A percentile compares a stretch with the other conserved stretches of the same genome.
Conservation (phyloP, 2,797 vertebrate genomes). For the Gallinago solitaria region DNA sequence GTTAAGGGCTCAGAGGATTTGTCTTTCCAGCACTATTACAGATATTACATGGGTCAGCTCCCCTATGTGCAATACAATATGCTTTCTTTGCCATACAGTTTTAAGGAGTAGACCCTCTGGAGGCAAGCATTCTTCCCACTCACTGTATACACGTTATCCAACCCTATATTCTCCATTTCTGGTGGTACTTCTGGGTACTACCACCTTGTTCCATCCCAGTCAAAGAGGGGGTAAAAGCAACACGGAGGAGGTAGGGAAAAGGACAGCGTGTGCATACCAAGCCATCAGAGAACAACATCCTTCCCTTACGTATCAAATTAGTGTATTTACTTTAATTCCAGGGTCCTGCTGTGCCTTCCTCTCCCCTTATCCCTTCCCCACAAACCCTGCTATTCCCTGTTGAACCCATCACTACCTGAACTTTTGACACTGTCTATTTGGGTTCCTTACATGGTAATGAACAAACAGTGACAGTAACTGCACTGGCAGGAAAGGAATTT, state of each 20-base stretch:
- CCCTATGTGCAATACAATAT: neutral
- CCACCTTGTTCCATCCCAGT: neutral
- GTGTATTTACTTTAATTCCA: neutral
- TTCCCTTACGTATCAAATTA: neutral
- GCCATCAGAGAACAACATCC: neutral
- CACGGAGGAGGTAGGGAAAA: neutral
- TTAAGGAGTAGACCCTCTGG: neutral
- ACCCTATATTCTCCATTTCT: neutral
- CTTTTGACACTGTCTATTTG: neutral
- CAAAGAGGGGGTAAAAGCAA: neutral
- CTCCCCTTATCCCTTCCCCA: neutral
- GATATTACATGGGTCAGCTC: neutral
- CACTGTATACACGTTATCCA: neutral
- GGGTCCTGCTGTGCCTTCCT: accelerated
- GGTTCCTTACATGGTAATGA: neutral
- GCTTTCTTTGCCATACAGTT: neutral
- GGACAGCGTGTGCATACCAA: accelerated
- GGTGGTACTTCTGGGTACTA: neutral
- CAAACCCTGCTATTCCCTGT: neutral
- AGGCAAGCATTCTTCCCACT: neutral
- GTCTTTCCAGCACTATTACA: neutral
- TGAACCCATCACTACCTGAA: neutral
- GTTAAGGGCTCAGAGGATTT: neutral
- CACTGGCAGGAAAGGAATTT: constrained; percentile 1
- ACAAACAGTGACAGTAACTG: neutral